phyloP scores from a whole-genome alignment of 2,888 invertebrate species.

The Clepsis dumicolana region DNA sequence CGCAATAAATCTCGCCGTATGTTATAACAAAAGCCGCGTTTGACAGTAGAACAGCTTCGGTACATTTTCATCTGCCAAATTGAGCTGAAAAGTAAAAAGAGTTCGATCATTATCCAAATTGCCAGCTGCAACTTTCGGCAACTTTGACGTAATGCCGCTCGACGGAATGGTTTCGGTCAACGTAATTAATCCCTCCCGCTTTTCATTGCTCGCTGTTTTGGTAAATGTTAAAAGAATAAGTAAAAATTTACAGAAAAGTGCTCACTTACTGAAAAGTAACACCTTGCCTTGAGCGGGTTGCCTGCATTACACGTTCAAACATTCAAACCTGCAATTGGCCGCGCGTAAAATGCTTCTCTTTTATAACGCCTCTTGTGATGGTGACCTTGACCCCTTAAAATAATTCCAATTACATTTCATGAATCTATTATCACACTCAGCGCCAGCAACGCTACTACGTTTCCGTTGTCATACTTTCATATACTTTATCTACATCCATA shows the following conservation, averaged over 20 bases:
- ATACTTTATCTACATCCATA: no score
- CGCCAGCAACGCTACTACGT: no score
- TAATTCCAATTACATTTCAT: no score
- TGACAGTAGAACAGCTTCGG: conserved; percentile 2
- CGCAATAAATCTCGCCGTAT: conserved; percentile 14
- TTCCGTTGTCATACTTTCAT: no score
- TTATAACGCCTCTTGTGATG: no score
- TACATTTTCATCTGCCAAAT: conserved; percentile 32
- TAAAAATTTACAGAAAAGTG: neutral
- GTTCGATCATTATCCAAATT: conserved; percentile 37
- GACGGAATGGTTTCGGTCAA: conserved; percentile 35
- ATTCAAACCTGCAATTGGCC: no score
- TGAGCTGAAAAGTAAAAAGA: conserved; percentile 41
- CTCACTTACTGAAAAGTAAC: neutral
- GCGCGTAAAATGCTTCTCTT: no score
- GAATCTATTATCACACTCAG: no score
- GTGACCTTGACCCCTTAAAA: no score
- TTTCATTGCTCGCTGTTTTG: conserved; percentile 24
- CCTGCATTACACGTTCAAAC: no score
- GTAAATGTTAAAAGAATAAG: neutral
- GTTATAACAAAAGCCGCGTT: conserved; percentile 13
- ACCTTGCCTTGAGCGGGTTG: neutral
- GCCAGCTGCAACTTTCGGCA: conserved; percentile 38
- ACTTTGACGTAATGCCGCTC: conserved; percentile 35
- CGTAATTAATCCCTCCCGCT: conserved; percentile 38